These are phyloP conservation scores for Leptonema lineaticorne DNA, from an alignment of 1,140 invertebrate species.

Conservation along the genomic window DNA sequence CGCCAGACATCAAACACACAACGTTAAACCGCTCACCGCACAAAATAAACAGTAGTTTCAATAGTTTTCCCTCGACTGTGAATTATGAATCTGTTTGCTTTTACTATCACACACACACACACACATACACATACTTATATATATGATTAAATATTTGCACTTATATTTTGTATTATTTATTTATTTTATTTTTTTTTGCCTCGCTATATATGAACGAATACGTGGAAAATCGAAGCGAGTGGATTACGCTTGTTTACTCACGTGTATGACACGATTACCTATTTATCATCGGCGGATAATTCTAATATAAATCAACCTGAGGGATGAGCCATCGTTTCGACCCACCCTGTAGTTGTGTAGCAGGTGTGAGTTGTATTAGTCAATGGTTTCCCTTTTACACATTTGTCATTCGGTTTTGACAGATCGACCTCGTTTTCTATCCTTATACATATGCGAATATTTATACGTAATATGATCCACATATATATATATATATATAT, in stretches of 20 bases:
- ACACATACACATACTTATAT: background rate
- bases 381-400: slow-evolving; percentile 23
- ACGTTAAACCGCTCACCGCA: background rate
- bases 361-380: slow-evolving; percentile 28
- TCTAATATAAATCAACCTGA: slow-evolving; percentile 27
- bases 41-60: background rate
- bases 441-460: no score
- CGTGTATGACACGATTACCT: slow-evolving; percentile 18
- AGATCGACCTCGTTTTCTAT: slow-evolving; percentile 12
- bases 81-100: slow-evolving; percentile 5
- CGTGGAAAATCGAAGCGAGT: background rate
- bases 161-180: background rate
- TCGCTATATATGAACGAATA: background rate
- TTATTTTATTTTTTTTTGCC: background rate
- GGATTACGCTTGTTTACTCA: slow-evolving; percentile 11
- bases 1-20: no score
- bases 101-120: background rate
- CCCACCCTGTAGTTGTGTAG: background rate
- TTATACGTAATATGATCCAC: no score
- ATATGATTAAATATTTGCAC: background rate
- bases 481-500: no score
- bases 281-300: slow-evolving; percentile 29
- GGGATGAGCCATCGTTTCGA: background rate
- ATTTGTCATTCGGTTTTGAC: slow-evolving; percentile 31
- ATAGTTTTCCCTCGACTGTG: background rate